Percentiles rank a stretch among this genome's conserved stretches.
Evolutionary conservation across 2,113 vertebrate genomes (phyloP).

Genomic region (Pongo abelii): DNA sequence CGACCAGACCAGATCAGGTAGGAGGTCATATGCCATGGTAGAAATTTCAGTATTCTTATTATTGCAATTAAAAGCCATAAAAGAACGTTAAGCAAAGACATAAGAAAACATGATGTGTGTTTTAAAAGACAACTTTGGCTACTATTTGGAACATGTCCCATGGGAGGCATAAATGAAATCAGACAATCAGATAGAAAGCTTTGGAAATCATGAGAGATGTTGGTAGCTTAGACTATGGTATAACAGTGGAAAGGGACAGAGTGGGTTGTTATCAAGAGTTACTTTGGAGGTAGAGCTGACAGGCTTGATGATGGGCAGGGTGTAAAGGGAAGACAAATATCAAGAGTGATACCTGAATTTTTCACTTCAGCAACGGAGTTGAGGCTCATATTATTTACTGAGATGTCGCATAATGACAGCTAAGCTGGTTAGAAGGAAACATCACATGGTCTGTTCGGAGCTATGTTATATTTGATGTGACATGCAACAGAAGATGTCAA

Average conservation of each 20-base stretch:
- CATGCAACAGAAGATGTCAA: not conserved
- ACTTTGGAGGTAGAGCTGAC: not conserved
- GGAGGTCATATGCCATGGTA: too few species aligned
- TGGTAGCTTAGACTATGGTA: not conserved
- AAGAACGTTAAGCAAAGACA: not conserved
- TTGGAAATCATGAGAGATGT: not conserved
- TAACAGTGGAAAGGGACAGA: not conserved
- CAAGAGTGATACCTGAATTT: not conserved
- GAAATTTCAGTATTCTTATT: slow-evolving; percentile 23
- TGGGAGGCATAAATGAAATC: not conserved
- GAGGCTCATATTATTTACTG: not conserved
- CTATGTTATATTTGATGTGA: not conserved
- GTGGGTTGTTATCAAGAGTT: not conserved
- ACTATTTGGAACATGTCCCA: not conserved
- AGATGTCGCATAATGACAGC: not conserved
- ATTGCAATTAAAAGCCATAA: not conserved
- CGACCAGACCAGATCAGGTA: not conserved
- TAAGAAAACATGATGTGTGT: not conserved
- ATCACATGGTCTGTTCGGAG: not conserved
- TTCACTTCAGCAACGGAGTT: not conserved
- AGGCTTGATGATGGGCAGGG: not conserved
- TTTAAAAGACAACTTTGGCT: not conserved
- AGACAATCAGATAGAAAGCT: not conserved
- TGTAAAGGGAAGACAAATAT: not conserved
- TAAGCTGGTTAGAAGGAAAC: not conserved